Base-by-base conservation (phyloP, 2,888 invertebrate species). In the Xestia ashworthii region DNA sequence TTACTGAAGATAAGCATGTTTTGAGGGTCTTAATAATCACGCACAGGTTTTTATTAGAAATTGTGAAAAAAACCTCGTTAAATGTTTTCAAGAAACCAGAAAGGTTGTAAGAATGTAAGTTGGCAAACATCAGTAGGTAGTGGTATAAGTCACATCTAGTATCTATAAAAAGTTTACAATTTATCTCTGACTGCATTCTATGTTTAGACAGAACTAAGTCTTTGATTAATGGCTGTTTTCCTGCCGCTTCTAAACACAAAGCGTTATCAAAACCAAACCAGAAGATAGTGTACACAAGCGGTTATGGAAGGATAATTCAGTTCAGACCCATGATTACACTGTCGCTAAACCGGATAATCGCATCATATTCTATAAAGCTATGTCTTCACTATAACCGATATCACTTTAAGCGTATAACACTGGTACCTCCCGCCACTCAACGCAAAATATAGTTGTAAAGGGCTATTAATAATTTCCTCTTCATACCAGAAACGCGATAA, bases 281-380 rank as follows among this genome's bases (percentile, higher is more conserved):
- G 38, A 75, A 64, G 74, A 70, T 71, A 71, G 75, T 84, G 76
- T 76, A 71, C 44, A 75, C 84, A 41, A 4, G n/a, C 83, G 78
- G 22, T 62, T 81, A 79, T 53, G 60, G 41, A 69, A 86, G 76
- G 86, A 89, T 88, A 88, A 85, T 83, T 83, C 71, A 88, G 86
- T 84, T 80, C 72, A 64, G 53, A 44, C 55, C 78, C 74, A 79
- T 82, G 76, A 86, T 89, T 82, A 84, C 88, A 89, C 87, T 84
- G 86, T 73, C 80, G 87, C 88, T 88, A 85, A 88, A 90, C 89
- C 89, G 90, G 91, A 90, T 91, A 88, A 90, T 89, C 89, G 80
- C 88, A 88, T 90, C 89, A 92, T 90, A 92, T 91, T 92, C 89
- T 89, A 91, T 90, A 89, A 90, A 89, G 84, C 86, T 50, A 69